Conservation (phyloP, 2,113 vertebrate species). For the Argyrosomus japonicus region DNA sequence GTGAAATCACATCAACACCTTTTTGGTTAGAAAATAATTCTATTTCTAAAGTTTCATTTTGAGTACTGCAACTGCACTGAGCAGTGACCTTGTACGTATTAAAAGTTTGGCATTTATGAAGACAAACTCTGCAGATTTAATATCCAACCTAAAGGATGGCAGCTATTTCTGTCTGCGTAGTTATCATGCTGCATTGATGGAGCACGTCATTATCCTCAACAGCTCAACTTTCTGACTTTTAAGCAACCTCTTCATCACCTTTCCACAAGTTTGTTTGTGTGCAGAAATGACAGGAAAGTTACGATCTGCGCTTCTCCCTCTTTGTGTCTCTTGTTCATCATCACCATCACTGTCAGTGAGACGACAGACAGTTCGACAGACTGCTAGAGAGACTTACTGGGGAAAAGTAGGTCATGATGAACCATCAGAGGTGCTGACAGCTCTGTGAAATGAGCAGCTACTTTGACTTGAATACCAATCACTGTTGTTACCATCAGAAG, state of each 20-base stretch:
- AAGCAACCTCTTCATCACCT: slow-evolving; percentile 62
- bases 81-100: slow-evolving; percentile 16
- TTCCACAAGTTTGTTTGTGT: slow-evolving; percentile 57
- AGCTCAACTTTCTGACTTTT: slow-evolving; percentile 62
- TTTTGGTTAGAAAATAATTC: not conserved
- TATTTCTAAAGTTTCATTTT: not conserved
- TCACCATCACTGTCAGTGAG: slow-evolving; percentile 70
- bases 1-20: not conserved
- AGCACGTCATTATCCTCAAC: slow-evolving; percentile 36
- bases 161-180: slow-evolving; percentile 48
- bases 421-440: slow-evolving; percentile 75
- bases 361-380: slow-evolving; percentile 66
- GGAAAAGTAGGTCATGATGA: slow-evolving; percentile 79
- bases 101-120: slow-evolving; percentile 38
- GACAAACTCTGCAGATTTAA: slow-evolving; percentile 38
- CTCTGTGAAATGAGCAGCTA: slow-evolving; percentile 72
- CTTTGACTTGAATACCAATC: slow-evolving; percentile 77
- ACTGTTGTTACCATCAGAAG: slow-evolving; percentile 54
- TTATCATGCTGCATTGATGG: slow-evolving; percentile 18
- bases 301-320: not conserved
- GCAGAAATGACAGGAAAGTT: slow-evolving; percentile 51
- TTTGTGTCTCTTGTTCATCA: slow-evolving; percentile 63
- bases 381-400: slow-evolving; percentile 58
- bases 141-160: slow-evolving; percentile 20
- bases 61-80: not conserved